phyloP scores from a whole-genome alignment of 2,888 invertebrate species.

The Drosophila kanekoi region DNA sequence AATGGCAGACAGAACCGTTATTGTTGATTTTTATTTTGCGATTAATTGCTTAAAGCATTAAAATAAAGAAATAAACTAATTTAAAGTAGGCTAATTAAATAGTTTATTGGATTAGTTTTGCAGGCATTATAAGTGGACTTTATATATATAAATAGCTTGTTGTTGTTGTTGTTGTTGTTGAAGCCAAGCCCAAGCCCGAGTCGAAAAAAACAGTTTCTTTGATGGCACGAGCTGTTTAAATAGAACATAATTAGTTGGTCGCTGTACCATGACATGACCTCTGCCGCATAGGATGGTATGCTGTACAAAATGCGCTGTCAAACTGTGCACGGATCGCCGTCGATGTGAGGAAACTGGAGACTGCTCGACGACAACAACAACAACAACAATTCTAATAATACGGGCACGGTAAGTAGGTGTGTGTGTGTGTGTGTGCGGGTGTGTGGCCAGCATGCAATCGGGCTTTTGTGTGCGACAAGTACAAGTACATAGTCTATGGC shows the following conservation, averaged over 20 bases:
- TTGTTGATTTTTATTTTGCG: too few relatives aligned
- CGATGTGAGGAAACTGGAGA: constrained; percentile 39
- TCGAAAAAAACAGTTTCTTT: constrained; percentile 51
- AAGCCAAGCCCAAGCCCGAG: constrained; percentile 56
- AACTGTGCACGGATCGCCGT: neutral
- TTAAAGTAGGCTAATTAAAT: constrained; percentile 31
- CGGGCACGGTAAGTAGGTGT: neutral
- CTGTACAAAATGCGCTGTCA: constrained; percentile 4
- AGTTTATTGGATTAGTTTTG: constrained; percentile 20
- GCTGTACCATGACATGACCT: constrained; percentile 80
- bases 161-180: constrained; percentile 25
- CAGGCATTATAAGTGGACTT: constrained; percentile 25
- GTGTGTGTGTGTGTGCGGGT: constrained; percentile 17
- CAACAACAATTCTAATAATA: constrained; percentile 6
- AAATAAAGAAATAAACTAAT: constrained; percentile 24
- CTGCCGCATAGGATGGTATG: constrained; percentile 41
- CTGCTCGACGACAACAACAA: constrained; percentile 49
- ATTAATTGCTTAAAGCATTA: neutral
- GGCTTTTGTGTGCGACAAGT: constrained; percentile 32
- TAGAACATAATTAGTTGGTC: constrained; percentile 72
- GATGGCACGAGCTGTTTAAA: constrained; percentile 57
- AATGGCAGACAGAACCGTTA: too few relatives aligned
- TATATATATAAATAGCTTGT: neutral
- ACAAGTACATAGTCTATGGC: constrained; percentile 55
- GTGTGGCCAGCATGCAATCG: constrained; percentile 54